These are phyloP conservation scores for Caenorhabditis sp. DNA, from an alignment of 2,888 invertebrate genomes.

Conservation along the genomic window DNA sequence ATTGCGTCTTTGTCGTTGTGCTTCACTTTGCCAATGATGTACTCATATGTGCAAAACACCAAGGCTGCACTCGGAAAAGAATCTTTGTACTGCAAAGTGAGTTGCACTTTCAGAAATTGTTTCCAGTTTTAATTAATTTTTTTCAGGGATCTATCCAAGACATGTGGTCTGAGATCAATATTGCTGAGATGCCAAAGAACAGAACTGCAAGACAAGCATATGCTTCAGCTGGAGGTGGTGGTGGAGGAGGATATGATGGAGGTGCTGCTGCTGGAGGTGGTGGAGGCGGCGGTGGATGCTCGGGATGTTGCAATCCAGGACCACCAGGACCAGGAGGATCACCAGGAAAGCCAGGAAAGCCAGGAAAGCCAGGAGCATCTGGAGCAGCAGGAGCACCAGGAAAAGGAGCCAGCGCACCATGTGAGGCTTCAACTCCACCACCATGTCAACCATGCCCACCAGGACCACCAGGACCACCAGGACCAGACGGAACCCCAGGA, in stretches of 20 bases:
- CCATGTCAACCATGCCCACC: conserved; percentile 38
- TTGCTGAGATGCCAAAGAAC: conserved; percentile 1
- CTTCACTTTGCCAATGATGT: conserved; percentile 24
- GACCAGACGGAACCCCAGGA: conserved; percentile 38
- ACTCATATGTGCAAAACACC: conserved; percentile 11
- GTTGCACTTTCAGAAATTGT: neutral
- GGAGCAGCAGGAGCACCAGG: conserved; percentile 21
- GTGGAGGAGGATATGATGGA: conserved; percentile 7
- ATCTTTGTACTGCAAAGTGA: conserved; percentile 25
- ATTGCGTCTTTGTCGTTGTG: conserved; percentile 16
- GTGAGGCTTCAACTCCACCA: conserved; percentile 18
- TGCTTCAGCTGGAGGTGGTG: conserved; percentile 7
- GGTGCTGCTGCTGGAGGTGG: conserved; percentile 5
- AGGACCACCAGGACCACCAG: conserved; percentile 54
- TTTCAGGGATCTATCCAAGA: conserved; percentile 19
- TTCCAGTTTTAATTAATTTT: neutral
- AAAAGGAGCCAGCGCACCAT: conserved; percentile 10
- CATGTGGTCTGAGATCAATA: conserved; percentile 23
- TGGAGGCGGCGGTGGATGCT: conserved; percentile 9
- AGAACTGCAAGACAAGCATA: conserved; percentile 25
- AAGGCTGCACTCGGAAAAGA: conserved; percentile 13
- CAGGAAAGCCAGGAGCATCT: conserved; percentile 35
- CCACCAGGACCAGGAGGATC: conserved; percentile 26
- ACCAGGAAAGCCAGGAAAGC: conserved; percentile 19
- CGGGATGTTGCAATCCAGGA: conserved; percentile 33